Percentiles rank a stretch among this genome's conserved stretches.
Evolutionary conservation across 2,797 vertebrate species (phyloP).

Genomic region (Sus cebifrons): DNA sequence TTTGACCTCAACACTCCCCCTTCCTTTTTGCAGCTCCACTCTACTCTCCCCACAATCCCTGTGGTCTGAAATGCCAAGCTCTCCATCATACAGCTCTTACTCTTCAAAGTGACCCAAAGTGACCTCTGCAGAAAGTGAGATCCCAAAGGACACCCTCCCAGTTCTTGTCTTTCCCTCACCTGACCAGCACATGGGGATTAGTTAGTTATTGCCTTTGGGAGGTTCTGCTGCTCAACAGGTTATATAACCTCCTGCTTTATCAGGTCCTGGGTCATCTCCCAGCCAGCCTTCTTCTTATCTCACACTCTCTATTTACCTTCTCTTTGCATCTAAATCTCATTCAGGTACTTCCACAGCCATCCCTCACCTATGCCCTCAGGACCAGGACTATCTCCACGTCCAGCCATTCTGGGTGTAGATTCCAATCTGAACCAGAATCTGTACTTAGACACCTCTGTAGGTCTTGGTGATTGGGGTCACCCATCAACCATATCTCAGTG

Average conservation of each 20-base stretch:
- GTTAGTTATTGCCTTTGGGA: not conserved
- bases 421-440: not conserved
- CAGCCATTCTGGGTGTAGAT: not conserved
- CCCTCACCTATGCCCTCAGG: not conserved
- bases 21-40: not conserved
- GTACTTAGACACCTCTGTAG: not conserved
- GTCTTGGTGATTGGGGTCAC: not conserved
- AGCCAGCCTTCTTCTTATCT: constrained; percentile 42
- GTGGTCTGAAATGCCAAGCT: not conserved
- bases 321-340: not conserved
- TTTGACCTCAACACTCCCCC: not conserved
- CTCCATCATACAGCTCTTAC: not conserved
- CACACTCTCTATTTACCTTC: not conserved
- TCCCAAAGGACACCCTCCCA: not conserved
- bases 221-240: not conserved
- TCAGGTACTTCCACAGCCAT: not conserved
- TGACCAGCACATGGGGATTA: not conserved
- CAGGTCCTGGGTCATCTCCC: not conserved
- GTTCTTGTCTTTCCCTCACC: not conserved
- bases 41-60: not conserved
- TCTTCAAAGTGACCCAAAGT: not conserved
- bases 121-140: not conserved
- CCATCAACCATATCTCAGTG: not conserved
- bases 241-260: not conserved
- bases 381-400: not conserved